Evolutionary conservation across 2,888 invertebrate species (phyloP), one percentile per base, ranked within the genome.

Genomic region (Spicauda simplicius): DNA sequence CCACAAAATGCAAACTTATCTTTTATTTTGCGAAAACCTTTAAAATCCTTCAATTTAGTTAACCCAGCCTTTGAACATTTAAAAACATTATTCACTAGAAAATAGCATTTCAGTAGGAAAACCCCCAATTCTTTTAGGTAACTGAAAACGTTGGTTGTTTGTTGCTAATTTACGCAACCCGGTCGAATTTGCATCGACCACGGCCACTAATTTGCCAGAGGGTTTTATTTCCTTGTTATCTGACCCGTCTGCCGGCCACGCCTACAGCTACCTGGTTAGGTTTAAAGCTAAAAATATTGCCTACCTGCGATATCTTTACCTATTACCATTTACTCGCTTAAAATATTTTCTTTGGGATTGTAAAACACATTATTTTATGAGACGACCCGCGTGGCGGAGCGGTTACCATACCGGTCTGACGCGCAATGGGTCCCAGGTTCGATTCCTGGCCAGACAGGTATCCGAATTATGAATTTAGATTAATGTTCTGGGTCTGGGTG

Each of bases 201-300:
- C 56, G 52, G 37, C 61, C 30, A 61, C 67, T 67, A 67, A 67
- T 67, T 67, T 61, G 61, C 67, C 55, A 57, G 67, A 56, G 5
- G 67, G 50, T 67, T 67, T n/a, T 67, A 67, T 67, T 61, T 67
- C 54, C 67, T 55, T 45, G 54, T 60, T 67, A 67, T 67, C 61
- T 61, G 61, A 67, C 61, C 67, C 61, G 67, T 67, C 67, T 67
- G 52, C 67, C 20, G 33, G 50, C n/a, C 66, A 60, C 66, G 66
- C 66, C 66, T 56, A 60, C 60, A n/a, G 66, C 66, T 66, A 66
- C 66, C 60, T 60, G 37, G 55, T 11, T 37, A 50, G 50, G 18
- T 55, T 66, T 19, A 60, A 63, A 61, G 55, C 50, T 55, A 14
- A 59, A 66, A 60, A 66, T 66, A 66, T 60, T 55, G 37, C 66